Evolutionary conservation across 92 coral and sea anemone genomes (phyloP), one percentile per base, ranked within the genome.

Genomic region (Pocillopora meandrina): DNA sequence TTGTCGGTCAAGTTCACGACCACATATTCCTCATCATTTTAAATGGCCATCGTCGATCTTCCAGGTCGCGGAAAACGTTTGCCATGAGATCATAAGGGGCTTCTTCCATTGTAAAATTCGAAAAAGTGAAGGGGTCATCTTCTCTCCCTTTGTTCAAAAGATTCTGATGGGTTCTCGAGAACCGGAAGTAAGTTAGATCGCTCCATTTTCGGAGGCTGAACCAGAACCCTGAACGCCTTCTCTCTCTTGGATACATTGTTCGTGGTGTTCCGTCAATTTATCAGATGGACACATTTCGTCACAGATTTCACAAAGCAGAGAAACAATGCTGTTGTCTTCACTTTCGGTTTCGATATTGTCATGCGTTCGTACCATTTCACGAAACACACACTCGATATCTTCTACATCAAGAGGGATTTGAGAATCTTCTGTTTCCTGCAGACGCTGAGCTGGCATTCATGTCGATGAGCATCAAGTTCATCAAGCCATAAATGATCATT

Each of bases 231-330:
- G 55, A 80, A 42, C 71, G 72, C 61, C 56, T 19, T 82, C 86
- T 10, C 56, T 61, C 52, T 72, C 79, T 31, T 33, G 57, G 1
- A 56, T 21, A 72, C 94, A 88, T 35, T 81, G 70, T 23, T 76
- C 91, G 86, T 96, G 99, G 76, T 96, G 99, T 18, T 86, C 60
- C 16, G 79, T 78, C 20, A 96, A 90, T 56, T 82, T 83, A 64
- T 95, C 95, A 1, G 98, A 91, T 12, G 99, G 97, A 65, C 78
- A 91, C 60, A 89, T 74, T 63, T 85, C 90, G 55, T 87, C 86
- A 78, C 99, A 96, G 58, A 94, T 78, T 86, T 96, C 99, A 92
- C 99, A 94, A 1, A 98, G 99, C 65, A 96, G 87, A 52, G 94
- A 92, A 57, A 75, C 73, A 64, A 63, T 76, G 23, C 57, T 56